phyloP scores from a whole-genome alignment of 1,140 invertebrate species.

The Brachionus asplanchnoidis region DNA sequence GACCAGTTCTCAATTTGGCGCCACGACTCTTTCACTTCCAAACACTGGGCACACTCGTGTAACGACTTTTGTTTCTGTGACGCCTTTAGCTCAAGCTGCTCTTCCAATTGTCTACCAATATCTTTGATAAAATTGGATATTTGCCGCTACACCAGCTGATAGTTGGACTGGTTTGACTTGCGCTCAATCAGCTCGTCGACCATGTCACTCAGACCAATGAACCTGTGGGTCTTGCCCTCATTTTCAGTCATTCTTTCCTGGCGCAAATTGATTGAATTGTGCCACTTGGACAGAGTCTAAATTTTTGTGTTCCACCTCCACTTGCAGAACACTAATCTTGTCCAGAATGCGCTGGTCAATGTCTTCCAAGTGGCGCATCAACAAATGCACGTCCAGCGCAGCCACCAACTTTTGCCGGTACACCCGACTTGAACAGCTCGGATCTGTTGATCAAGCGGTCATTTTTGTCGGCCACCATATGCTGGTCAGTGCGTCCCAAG shows the following conservation, averaged over 20 bases:
- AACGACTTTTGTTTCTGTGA: neutral
- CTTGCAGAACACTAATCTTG: slow-evolving; percentile 5
- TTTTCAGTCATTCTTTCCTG: slow-evolving; percentile 25
- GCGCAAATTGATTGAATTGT: slow-evolving; percentile 1
- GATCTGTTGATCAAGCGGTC: slow-evolving; percentile 62
- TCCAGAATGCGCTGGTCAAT: slow-evolving; percentile 8
- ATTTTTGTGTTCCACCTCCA: slow-evolving; percentile 3
- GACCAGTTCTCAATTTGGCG: neutral
- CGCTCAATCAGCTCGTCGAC: neutral
- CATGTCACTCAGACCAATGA: neutral
- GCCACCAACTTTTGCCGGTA: slow-evolving; percentile 68
- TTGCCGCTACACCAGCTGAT: neutral
- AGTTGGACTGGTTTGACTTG: neutral
- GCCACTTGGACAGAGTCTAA: slow-evolving; percentile 27
- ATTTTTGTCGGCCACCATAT: slow-evolving; percentile 69
- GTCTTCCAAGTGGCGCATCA: slow-evolving; percentile 15
- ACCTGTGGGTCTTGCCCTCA: neutral
- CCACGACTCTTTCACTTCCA: neutral
- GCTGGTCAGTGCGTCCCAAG: slow-evolving; percentile 72
- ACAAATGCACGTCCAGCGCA: slow-evolving; percentile 80
- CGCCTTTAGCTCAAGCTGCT: neutral
- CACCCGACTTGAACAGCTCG: neutral
- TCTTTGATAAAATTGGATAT: neutral
- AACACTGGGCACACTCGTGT: neutral
- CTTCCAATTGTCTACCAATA: neutral